phyloP scores from a whole-genome alignment of 2,113 vertebrate species.

The Illadopsis cleaveri region DNA sequence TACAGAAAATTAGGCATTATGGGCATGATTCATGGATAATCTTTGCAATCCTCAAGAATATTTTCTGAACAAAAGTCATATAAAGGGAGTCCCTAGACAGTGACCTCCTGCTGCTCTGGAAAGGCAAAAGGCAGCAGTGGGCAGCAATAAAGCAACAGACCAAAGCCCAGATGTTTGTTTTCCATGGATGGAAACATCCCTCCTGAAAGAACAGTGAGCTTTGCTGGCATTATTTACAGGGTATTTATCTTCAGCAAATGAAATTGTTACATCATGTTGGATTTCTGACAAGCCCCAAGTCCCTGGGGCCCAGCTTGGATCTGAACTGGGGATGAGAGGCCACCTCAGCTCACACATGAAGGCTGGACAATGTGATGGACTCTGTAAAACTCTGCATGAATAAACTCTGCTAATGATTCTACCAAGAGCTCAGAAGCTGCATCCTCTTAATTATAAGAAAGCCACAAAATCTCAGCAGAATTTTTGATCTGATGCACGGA shows the following conservation, averaged over 20 bases:
- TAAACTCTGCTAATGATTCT: not conserved
- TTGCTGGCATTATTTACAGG: not conserved
- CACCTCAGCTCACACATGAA: not conserved
- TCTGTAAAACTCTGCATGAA: not conserved
- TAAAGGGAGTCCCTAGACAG: not conserved
- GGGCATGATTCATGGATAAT: not conserved
- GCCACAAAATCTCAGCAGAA: not conserved
- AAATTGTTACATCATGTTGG: not conserved
- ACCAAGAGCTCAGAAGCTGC: not conserved
- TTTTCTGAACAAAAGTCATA: not conserved
- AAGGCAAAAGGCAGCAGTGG: not conserved
- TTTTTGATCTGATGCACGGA: not conserved
- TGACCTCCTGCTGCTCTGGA: not conserved
- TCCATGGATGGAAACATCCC: not conserved
- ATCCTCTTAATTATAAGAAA: not conserved
- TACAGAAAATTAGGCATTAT: not conserved
- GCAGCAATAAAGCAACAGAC: not conserved
- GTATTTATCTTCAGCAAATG: not conserved
- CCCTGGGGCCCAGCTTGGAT: not conserved
- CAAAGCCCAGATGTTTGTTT: not conserved
- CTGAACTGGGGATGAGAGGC: not conserved
- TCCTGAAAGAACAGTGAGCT: not conserved
- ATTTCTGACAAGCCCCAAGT: not conserved
- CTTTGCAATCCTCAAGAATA: not conserved
- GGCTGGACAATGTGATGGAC: not conserved